Evolutionary conservation across 2,113 vertebrate species (phyloP), one percentile per base, ranked within the genome.

Genomic region (Hippotragus niger): DNA sequence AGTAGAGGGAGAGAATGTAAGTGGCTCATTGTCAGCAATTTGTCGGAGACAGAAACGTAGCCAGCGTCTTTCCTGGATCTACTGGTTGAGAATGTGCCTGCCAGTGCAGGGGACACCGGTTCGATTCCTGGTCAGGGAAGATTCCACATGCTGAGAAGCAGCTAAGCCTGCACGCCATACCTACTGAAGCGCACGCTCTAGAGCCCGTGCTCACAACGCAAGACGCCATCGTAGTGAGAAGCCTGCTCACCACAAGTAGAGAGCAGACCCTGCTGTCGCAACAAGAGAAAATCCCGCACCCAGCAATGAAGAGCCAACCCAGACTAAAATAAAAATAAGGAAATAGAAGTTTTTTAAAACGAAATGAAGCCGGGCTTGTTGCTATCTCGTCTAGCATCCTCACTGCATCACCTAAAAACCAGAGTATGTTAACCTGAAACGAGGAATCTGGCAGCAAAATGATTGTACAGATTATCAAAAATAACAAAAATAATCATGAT

Each of bases 391-490:
- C 40, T 27, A 17, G 9, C 31, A 80, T 21, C 33, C 29, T 71
- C 25, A 58, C 4, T 45, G 52, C 52, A 12, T 94, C 60, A 89
- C 71, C 47, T 80, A 71, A 88, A 85, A 57, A 88, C 78, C 67
- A 97, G 85, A 96, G 33, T 29, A 82, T 21, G 16, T 50, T 52
- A 80, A 9, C 89, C 40, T 88, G 21, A 83, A 91, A 96, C 6
- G 89, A 88, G 84, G n/a, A 80, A 94, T 53, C 47, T 57, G 27
- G 64, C 83, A 88, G 36, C 33, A 89, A 96, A 96, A 40, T 87
- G 95, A 89, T 83, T 91, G 40, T 80, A 13, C 91, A 45, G 33
- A n/a, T 85, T 93, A 96, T 86, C 91, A 87, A 53, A 85, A 92
- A 96, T 50, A 33, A 33, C 47, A n/a, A 82, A 12, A 67, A 86